Evolutionary conservation across 1,140 invertebrate species (phyloP).

Genomic region (Drosophila sp.): DNA sequence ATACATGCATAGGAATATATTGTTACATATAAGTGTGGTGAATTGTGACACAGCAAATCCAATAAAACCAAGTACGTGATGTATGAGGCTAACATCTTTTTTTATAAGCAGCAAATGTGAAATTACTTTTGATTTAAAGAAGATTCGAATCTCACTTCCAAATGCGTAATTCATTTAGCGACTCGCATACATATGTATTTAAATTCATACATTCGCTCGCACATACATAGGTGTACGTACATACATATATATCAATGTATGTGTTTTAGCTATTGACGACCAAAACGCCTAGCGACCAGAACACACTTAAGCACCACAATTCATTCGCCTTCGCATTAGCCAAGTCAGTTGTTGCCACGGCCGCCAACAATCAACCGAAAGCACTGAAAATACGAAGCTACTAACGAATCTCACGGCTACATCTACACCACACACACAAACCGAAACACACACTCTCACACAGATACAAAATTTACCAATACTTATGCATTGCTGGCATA

Average conservation of each 20-base stretch:
- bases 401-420: conserved; percentile 73
- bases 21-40: conserved; percentile 38
- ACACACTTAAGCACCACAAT: conserved; percentile 48
- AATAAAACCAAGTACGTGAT: conserved; percentile 31
- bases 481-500: conserved; percentile 45
- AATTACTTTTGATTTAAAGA: conserved; percentile 1
- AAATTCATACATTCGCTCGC: conserved; percentile 8
- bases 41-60: conserved; percentile 43
- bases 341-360: conserved; percentile 63
- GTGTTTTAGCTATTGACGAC: conserved; percentile 44
- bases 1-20: conserved; percentile 22
- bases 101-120: conserved; percentile 6
- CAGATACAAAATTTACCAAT: conserved; percentile 42
- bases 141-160: conserved; percentile 1
- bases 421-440: conserved; percentile 49
- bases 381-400: conserved; percentile 70
- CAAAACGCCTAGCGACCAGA: conserved; percentile 55
- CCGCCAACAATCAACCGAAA: conserved; percentile 77
- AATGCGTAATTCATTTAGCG: conserved; percentile 44
- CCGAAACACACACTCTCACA: conserved; percentile 19
- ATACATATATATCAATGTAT: conserved; percentile 14
- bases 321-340: conserved; percentile 57
- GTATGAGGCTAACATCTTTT: conserved; percentile 6
- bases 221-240: conserved; percentile 11
- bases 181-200: background rate